A percentile compares a stretch with the other conserved stretches of the same genome.
phyloP scores from a whole-genome alignment of 2,113 vertebrate species.

The Parotia lawesii region DNA sequence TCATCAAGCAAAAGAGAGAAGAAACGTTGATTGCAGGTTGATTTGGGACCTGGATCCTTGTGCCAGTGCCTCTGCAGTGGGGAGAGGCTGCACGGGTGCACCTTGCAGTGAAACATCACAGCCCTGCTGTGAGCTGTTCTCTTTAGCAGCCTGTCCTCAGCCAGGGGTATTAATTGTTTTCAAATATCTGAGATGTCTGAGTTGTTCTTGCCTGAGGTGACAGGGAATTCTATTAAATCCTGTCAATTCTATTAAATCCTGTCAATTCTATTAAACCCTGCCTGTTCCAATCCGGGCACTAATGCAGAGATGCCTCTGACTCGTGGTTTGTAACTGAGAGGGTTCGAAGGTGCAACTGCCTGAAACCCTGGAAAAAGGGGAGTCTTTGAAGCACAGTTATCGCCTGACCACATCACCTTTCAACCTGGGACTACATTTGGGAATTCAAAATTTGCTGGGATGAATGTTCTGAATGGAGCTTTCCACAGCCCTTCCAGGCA shows the following conservation, averaged over 20 bases:
- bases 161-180: constrained; percentile 14
- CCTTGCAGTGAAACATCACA: neutral
- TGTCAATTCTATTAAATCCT: constrained; percentile 11
- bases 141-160: neutral
- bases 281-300: neutral
- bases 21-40: neutral
- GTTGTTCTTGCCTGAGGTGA: constrained; percentile 21
- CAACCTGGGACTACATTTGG: neutral
- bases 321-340: neutral
- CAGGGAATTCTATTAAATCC: constrained; percentile 14
- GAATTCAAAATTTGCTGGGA: neutral
- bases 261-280: constrained; percentile 18
- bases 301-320: neutral
- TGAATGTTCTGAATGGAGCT: neutral
- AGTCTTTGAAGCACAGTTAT: neutral
- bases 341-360: neutral
- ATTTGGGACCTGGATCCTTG: neutral
- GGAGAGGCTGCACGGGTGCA: neutral
- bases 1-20: neutral
- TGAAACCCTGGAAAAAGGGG: neutral
- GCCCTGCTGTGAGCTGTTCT: neutral
- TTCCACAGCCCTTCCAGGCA: neutral
- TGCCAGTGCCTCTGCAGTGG: neutral
- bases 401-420: neutral
- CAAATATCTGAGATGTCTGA: neutral